Base-by-base conservation (phyloP, 2,888 invertebrate species). In the Pachycephus smyrnensis region DNA sequence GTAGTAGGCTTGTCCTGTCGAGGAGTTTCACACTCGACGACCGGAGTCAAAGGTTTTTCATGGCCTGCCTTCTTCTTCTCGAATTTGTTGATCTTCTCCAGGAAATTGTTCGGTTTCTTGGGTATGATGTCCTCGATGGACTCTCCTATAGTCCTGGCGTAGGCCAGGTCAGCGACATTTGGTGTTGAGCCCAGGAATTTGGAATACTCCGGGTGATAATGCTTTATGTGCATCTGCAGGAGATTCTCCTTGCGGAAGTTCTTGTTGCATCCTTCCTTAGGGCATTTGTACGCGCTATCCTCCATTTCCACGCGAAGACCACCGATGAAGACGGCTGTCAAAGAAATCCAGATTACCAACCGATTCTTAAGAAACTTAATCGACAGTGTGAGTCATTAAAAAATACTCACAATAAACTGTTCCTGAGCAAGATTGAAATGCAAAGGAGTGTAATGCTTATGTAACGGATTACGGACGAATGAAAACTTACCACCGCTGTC, bases 211-310 rank as follows among this genome's bases (percentile, higher is more conserved):
- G 95, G 94, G 92, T 98, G 98, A 91, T 98, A 98, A 91, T 98
- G 98, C 88, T 98, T 98, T 71, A 98, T 96, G 90, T 98, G 98
- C 95, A 98, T 98, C 92, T 96, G 96, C 12, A 98, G 92, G 75
- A 98, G 94, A 82, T 96, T 97, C 89, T 98, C 97, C 89, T 98
- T 98, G 9, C 98, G 94, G 90, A 98, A 98, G 85, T 95, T 96
- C 92, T 98, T 98, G 76, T 94, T 94, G 89, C 98, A 98, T 1
- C 95, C 95, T 81, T 96, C 95, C 75, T 96, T 95, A 0, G 97
- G 97, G 89, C 97, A 97, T 55, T 93, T 93, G 84, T 92, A 94
- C 23, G 92, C 92, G 81, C 93, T 96, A 76, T 96, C 95, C 75
- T 96, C 94, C 82, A 96, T 93, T 92, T 95, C 94, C 0, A 95